Evolutionary conservation across 2,888 invertebrate species (phyloP).

Genomic region (Labia minor): DNA sequence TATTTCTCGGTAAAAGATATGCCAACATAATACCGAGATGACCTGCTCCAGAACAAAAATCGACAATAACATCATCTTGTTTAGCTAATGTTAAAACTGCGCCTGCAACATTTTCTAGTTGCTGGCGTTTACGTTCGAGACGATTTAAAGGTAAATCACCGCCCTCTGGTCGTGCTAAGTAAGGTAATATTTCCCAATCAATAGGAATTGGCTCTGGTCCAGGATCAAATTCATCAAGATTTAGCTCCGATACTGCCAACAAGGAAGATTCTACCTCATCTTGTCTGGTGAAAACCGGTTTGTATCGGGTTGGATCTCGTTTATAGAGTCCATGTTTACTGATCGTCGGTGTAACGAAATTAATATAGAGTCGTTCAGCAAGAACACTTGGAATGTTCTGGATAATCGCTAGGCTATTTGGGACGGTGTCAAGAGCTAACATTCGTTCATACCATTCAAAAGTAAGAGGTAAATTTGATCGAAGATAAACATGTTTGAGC

Average conservation of each 20-base stretch:
- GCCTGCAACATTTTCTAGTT: conserved; percentile 71
- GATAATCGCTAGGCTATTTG: conserved; percentile 26
- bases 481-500: conserved; percentile 35
- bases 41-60: conserved; percentile 91
- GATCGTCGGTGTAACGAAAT: conserved; percentile 39
- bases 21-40: conserved; percentile 83
- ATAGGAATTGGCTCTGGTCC: conserved; percentile 34
- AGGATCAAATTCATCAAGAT: conserved; percentile 8
- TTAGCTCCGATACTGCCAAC: conserved; percentile 33
- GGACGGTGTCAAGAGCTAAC: conserved; percentile 27
- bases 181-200: conserved; percentile 61
- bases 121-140: conserved; percentile 67
- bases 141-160: conserved; percentile 68
- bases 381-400: conserved; percentile 21
- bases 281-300: conserved; percentile 66
- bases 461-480: conserved; percentile 47
- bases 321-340: conserved; percentile 61
- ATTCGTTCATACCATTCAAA: conserved; percentile 50
- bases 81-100: conserved; percentile 61
- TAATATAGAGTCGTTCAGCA: conserved; percentile 22
- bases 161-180: conserved; percentile 62
- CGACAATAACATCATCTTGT: conserved; percentile 63
- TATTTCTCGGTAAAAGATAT: conserved; percentile 62
- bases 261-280: conserved; percentile 57
- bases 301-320: conserved; percentile 64